Percentiles rank a stretch among this genome's conserved stretches.
Evolutionary conservation across 2,113 vertebrate genomes (phyloP).

Genomic region (Ceuthmochares aereus): DNA sequence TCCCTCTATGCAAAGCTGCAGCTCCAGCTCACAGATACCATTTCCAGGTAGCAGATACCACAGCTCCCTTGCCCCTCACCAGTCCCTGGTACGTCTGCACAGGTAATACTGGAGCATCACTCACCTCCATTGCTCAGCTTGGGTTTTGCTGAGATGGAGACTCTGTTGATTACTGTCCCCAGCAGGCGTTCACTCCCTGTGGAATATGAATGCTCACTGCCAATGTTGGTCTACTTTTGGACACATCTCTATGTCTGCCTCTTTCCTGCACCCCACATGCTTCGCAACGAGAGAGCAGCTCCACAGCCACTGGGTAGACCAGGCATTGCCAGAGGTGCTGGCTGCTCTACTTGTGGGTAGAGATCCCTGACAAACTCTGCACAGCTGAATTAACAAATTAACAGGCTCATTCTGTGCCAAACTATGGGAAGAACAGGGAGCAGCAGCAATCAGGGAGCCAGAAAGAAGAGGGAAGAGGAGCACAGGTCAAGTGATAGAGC

Average conservation of each 20-base stretch:
- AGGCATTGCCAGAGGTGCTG: neutral
- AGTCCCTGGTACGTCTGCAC: rapidly evolving
- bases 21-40: rapidly evolving
- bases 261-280: neutral
- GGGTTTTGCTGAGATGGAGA: neutral
- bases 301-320: rapidly evolving
- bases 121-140: neutral
- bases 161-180: neutral
- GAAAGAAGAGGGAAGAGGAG: neutral
- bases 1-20: rapidly evolving
- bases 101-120: neutral
- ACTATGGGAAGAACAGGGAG: neutral
- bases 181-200: rapidly evolving
- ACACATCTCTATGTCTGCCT: neutral
- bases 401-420: neutral
- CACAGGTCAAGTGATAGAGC: neutral
- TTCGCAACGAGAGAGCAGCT: neutral
- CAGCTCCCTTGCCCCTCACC: neutral
- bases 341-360: neutral
- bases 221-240: rapidly evolving
- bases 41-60: neutral
- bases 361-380: neutral
- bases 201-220: neutral
- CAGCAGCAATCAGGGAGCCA: rapidly evolving
- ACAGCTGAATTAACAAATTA: rapidly evolving